phyloP scores from a whole-genome alignment of 2,888 invertebrate genomes.

The Synergus itoensis region DNA sequence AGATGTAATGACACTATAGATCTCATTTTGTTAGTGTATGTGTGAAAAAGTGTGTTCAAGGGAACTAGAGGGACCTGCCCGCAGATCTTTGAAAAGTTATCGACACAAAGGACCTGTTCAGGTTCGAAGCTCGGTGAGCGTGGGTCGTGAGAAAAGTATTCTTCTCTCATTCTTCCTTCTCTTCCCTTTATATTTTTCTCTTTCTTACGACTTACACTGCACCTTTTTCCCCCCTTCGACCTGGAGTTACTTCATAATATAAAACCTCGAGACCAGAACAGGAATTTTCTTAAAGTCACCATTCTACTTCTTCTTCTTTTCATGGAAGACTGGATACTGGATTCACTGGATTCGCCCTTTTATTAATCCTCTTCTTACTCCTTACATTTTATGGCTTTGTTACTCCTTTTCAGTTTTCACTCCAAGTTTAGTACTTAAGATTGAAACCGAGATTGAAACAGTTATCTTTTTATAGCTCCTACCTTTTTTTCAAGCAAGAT shows the following conservation, averaged over 20 bases:
- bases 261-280: constrained; percentile 38
- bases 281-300: constrained; percentile 41
- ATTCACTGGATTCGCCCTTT: constrained; percentile 11
- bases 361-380: constrained; percentile 29
- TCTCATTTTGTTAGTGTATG: constrained; percentile 7
- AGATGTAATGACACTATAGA: constrained; percentile 31
- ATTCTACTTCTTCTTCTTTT: constrained; percentile 37
- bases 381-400: constrained; percentile 31
- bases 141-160: constrained; percentile 39
- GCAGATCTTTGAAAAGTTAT: constrained; percentile 25
- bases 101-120: constrained; percentile 40
- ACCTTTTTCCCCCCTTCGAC: constrained; percentile 19
- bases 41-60: not conserved
- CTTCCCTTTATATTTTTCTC: constrained; percentile 40
- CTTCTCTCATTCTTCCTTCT: constrained; percentile 38
- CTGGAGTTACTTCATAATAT: constrained; percentile 33
- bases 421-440: not conserved
- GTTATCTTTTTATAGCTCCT: not conserved
- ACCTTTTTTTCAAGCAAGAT: not conserved
- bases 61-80: constrained; percentile 2
- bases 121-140: constrained; percentile 23
- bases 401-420: constrained; percentile 15
- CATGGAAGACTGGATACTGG: constrained; percentile 23
- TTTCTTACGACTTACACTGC: constrained; percentile 17
- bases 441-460: constrained; percentile 3